Conservation (phyloP, 1,140 invertebrate species). For the Bicyclus anynana region DNA sequence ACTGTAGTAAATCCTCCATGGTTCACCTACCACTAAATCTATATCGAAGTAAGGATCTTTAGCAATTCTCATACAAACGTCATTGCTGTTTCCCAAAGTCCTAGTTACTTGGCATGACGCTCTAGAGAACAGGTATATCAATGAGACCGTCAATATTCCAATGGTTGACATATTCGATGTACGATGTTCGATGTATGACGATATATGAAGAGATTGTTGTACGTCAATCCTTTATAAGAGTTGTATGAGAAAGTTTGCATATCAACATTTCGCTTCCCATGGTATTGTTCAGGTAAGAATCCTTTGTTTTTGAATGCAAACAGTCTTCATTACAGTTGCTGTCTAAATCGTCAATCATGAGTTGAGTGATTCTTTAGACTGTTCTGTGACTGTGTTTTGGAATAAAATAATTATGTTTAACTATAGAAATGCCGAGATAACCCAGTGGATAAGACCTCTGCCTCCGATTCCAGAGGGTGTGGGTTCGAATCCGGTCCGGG, state of each 20-base stretch:
- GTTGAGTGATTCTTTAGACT: no score
- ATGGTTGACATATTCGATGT: not conserved
- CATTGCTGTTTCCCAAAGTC: conserved; percentile 21
- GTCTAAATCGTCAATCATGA: not conserved
- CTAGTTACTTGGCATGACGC: conserved; percentile 7
- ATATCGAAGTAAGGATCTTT: conserved; percentile 49
- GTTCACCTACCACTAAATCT: conserved; percentile 39
- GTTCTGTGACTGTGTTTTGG: no score
- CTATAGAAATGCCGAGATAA: no score
- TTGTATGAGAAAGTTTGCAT: conserved; percentile 16
- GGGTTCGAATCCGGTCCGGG: no score
- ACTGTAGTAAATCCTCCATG: conserved; percentile 54
- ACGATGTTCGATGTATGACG: no score
- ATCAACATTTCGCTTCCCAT: conserved; percentile 9
- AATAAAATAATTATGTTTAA: no score
- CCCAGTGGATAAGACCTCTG: no score
- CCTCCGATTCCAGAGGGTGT: no score
- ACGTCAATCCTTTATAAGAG: conserved; percentile 7
- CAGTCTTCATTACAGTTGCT: not conserved
- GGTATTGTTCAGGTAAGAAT: not conserved
- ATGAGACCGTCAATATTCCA: not conserved
- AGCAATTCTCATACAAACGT: conserved; percentile 33
- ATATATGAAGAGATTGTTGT: not conserved
- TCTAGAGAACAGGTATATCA: not conserved
- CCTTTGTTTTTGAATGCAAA: not conserved